Evolutionary conservation across 2,888 invertebrate species (phyloP).

Genomic region (Oscheius sp.): DNA sequence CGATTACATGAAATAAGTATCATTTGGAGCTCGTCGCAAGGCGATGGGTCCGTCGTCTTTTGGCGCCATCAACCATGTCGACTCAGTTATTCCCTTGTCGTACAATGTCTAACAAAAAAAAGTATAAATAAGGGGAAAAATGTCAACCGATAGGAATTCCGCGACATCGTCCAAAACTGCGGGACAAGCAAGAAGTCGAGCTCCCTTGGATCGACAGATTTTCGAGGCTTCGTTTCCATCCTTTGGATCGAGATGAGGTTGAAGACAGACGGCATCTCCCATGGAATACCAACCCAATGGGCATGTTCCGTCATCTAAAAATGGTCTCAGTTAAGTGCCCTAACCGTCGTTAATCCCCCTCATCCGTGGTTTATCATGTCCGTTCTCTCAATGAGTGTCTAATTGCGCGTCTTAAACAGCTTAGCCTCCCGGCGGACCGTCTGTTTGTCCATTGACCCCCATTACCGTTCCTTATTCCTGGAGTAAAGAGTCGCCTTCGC

Average conservation of each 20-base stretch:
- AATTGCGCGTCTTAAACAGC: conserved; percentile 34
- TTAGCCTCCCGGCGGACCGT: conserved; percentile 11
- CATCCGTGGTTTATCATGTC: conserved; percentile 15
- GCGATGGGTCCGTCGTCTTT: conserved; percentile 32
- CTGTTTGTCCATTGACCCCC: conserved; percentile 5
- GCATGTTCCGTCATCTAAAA: conserved; percentile 25
- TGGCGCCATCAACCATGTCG: conserved; percentile 24
- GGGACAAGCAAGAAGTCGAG: conserved; percentile 7
- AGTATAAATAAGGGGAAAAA: background rate
- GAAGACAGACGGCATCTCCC: conserved; percentile 11
- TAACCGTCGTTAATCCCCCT: conserved; percentile 18
- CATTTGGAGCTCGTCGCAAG: conserved; percentile 41
- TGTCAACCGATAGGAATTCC: conserved; percentile 2
- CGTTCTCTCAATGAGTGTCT: conserved; percentile 25
- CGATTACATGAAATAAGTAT: conserved; percentile 46
- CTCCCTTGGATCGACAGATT: background rate
- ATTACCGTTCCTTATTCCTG: background rate
- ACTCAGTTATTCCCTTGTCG: conserved; percentile 15
- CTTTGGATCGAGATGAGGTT: conserved; percentile 4
- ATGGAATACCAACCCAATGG: conserved; percentile 16
- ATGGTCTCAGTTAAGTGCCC: background rate
- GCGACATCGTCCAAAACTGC: background rate
- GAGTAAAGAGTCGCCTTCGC: background rate
- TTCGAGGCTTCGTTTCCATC: background rate
- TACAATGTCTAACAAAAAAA: background rate